Evolutionary conservation across 2,113 vertebrate species (phyloP).

Genomic region (Paracanthobrama guichenoti): DNA sequence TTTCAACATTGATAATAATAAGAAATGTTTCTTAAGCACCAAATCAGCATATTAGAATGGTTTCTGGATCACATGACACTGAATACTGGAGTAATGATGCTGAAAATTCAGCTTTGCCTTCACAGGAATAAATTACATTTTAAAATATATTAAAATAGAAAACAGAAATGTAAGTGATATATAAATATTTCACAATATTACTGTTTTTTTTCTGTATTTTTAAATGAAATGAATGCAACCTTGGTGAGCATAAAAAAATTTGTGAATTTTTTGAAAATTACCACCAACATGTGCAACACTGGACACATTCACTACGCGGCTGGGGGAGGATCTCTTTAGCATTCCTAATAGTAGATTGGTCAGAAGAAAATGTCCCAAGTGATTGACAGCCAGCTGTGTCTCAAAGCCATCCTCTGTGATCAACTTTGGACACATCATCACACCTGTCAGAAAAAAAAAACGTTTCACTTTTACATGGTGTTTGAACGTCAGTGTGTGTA

Average conservation of each 20-base stretch:
- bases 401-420: conserved; percentile 77
- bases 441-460: conserved; percentile 62
- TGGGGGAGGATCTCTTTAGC: conserved; percentile 71
- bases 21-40: background rate
- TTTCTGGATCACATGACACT: too few relatives aligned
- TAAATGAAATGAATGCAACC: background rate
- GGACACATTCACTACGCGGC: conserved; percentile 73
- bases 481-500: too few relatives aligned
- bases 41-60: background rate
- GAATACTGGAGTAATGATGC: too few relatives aligned
- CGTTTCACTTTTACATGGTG: too few relatives aligned
- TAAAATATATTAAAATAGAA: background rate
- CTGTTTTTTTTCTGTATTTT: background rate
- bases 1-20: background rate
- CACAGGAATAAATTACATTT: background rate
- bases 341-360: conserved; percentile 72
- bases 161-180: background rate
- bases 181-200: background rate
- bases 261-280: conserved; percentile 23
- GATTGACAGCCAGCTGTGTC: conserved; percentile 77
- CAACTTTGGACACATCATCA: conserved; percentile 78
- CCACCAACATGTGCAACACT: conserved; percentile 71
- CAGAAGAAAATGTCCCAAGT: conserved; percentile 76
- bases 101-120: too few relatives aligned
- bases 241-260: background rate